Base-by-base conservation (phyloP, 2,797 vertebrate species). In the Sciaenops ocellatus region DNA sequence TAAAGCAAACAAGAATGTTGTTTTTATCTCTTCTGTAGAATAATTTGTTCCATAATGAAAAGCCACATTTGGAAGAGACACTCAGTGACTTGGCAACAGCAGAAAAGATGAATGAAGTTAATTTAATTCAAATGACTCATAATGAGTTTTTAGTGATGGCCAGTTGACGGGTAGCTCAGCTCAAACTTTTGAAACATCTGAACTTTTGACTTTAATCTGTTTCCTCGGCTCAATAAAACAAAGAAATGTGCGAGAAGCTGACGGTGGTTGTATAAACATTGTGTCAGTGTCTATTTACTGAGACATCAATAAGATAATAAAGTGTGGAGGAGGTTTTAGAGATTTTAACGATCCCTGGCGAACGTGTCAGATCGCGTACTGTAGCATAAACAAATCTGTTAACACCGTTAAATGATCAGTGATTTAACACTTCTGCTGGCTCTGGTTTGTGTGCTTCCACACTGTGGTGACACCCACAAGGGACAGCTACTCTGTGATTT, bases 401-500 rank as follows among this genome's bases (percentile, higher is more conserved):
- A 38, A 38, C 34, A 2, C 34, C 34, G 34, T 38, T 9, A 69
- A 46, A 61, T 51, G 68, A 70, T 66, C 12, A 48, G 9, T 72
- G 50, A 76, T 73, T 72, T 65, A 44, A 64, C 47, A 41, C 44
- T 3, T 11, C 50, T 44, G 83, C 7, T 65, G 56, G 28, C 5
- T 68, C 0, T 18, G 76, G 50, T 78, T 60, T 42, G 41, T 61
- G 47, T 80, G 55, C 55, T 66, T 62, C 76, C 51, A 72, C 69
- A n/a, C 47, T 66, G 61, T 59, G 65, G 55, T 26, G 48, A 73
- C 73, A 80, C 63, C 64, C 82, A 64, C 44, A 16, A 17, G 26
- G 52, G 54, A 76, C 51, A 41, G 15, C 47, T 34, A 52, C 84
- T 59, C 60, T 82, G 69, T 82, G 68, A 87, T 84, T 82, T 59